A percentile compares a stretch with the other conserved stretches of the same genome.
These are phyloP conservation scores for Crax fasciolata DNA, from an alignment of 2,797 vertebrate species.

Conservation along the genomic window DNA sequence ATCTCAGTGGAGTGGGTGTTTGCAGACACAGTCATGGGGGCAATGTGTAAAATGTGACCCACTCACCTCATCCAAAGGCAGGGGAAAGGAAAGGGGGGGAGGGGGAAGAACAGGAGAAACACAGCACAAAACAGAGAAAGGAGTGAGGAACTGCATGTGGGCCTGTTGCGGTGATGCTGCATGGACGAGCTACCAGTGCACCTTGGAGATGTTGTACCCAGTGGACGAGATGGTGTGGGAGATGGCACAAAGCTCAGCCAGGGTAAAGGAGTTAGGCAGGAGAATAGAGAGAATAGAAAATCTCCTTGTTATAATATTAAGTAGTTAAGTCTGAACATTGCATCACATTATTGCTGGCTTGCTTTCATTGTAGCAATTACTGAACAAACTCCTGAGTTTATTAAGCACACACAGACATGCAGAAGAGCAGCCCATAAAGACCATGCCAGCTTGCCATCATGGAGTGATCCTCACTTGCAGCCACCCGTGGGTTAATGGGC, in stretches of 20 bases:
- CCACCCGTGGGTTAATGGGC: not conserved
- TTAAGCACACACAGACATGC: not conserved
- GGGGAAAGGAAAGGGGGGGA: not conserved
- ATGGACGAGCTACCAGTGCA: not conserved
- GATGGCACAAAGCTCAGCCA: not conserved
- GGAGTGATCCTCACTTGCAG: not conserved
- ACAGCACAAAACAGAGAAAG: not conserved
- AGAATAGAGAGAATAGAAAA: not conserved
- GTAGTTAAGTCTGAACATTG: not conserved
- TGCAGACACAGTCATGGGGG: not conserved
- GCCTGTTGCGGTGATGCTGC: not conserved
- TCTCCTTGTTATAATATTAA: not conserved
- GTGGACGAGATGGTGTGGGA: not conserved
- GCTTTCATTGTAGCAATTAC: not conserved
- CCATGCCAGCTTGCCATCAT: not conserved
- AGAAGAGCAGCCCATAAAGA: not conserved
- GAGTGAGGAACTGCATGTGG: accelerated
- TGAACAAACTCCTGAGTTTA: not conserved
- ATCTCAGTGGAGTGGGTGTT: not conserved
- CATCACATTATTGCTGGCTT: not conserved
- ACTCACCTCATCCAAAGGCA: not conserved
- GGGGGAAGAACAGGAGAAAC: not conserved
- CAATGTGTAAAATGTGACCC: not conserved
- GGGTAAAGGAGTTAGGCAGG: not conserved
- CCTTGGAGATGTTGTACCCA: not conserved